Evolutionary conservation across 2,888 invertebrate genomes (phyloP), one percentile per base, ranked within the genome.

Genomic region (Leptinotarsa tumamoca): DNA sequence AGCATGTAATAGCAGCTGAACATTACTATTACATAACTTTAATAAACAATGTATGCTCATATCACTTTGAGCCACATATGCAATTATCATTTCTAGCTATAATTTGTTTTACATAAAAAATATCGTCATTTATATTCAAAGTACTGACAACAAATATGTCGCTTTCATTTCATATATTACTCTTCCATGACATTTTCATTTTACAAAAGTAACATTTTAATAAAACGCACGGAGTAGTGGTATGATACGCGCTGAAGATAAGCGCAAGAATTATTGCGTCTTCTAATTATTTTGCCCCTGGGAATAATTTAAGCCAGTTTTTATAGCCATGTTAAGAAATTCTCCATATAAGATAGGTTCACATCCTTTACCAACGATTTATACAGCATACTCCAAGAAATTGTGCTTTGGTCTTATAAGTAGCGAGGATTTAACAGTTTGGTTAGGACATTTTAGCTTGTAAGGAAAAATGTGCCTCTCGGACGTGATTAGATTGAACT

Each of bases 251-350:
- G 23, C 67, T 72, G 68, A 70, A 80, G 82, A 82, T 82, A 82
- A 80, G 79, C 76, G 73, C 78, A 80, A 80, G 33, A 82, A 82
- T 80, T 80, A 82, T 80, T 78, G 77, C 73, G 52, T 76, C 72
- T 76, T 80, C 79, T 81, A 82, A 82, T 82, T 80, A 81, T 81
- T 81, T 79, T 71, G 80, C 82, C 80, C 77, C 73, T 72, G 80
- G 82, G 82, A 80, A 78, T 79, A 74, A 80, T 78, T 77, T 71
- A 73, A 78, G 78, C 76, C 75, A 75, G 74, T 78, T 79, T 79
- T 79, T 79, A 79, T 67, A 67, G 70, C 70, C 72, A 71, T 52
- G 61, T 73, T 63, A 72, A 75, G 77, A 76, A 79, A 79, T 77
- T 67, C 71, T 73, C 79, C 77, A 73, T 77, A 76, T 75, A 76